Evolutionary conservation across 2,888 invertebrate species (phyloP), one percentile per base, ranked within the genome.

Genomic region (Phortica okadai): DNA sequence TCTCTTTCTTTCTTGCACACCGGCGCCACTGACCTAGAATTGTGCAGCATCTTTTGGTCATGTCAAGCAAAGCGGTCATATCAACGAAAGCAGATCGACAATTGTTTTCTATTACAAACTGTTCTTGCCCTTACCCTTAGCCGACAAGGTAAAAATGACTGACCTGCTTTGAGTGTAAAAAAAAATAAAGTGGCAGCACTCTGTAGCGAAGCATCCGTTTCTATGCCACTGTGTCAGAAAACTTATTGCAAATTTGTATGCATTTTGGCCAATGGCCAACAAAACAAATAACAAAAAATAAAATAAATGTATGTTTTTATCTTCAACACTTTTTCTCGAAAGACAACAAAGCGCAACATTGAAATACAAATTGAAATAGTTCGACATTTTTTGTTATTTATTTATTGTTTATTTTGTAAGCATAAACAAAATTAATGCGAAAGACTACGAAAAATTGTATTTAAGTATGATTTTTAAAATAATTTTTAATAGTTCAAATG

Each of bases 241-340:
- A 62, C 62, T 62, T 62, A 62, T 25, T 21, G 21, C 62, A 25
- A 25, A 16, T 62, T 62, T 62, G 50, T 50, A 50, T 21, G 25
- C n/a, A 62, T 62, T 62, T 62, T 62, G 62, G 62, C n/a, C 62
- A 62, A 21, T 25, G 62, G 62, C 62, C 62, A 62, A 62, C 56
- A 56, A 62, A n/a, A 62, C 33, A 62, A 62, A 16, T 62, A 33
- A 33, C 33, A 33, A 33, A 33, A 33, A 33, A 33, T 33, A 5
- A 33, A 33, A 33, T 33, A 33, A 33, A 33, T 33, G 33, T 33
- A 5, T 33, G 33, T 33, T 33, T 33, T 33, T n/a, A 10, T 56
- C 6, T 54, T 56, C n/a, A 7, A 16, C 16, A 16, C 56, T 16
- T 56, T 56, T 56, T 56, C 56, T 2, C 16, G n/a, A 56, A n/a